Evolutionary conservation across 2,797 vertebrate genomes (phyloP).

Genomic region (Myotis myotis): DNA sequence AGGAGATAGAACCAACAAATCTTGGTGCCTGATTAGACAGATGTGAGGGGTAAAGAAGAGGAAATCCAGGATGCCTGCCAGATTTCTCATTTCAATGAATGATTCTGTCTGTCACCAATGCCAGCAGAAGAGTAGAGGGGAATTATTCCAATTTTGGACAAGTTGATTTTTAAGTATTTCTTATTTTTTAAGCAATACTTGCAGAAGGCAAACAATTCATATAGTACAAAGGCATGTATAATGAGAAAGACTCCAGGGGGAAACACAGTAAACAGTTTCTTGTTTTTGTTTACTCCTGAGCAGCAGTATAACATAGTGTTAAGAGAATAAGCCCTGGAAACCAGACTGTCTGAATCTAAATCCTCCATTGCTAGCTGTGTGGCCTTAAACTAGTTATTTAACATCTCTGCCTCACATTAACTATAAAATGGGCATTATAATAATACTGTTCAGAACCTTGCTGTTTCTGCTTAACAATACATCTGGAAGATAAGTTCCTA

Average conservation of each 20-base stretch:
- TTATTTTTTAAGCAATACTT: not conserved
- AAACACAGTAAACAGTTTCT: not conserved
- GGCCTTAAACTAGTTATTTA: not conserved
- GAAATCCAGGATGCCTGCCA: not conserved
- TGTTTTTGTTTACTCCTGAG: not conserved
- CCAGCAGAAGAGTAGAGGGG: not conserved
- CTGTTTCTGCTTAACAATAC: not conserved
- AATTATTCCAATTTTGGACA: not conserved
- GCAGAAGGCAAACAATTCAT: not conserved
- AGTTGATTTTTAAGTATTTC: constrained; percentile 7
- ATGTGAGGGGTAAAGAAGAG: not conserved
- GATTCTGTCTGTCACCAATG: not conserved
- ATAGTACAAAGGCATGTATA: not conserved
- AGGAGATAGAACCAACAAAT: not conserved
- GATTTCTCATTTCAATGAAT: constrained; percentile 35
- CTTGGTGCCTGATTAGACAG: not conserved
- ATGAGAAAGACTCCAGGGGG: not conserved
- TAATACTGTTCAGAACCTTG: constrained; percentile 16
- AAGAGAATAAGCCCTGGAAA: constrained; percentile 3
- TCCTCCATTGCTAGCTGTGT: not conserved
- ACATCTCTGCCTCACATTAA: not conserved
- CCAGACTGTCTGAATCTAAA: not conserved
- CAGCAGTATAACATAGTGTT: not conserved
- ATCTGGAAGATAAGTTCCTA: constrained; percentile 21
- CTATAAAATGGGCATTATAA: constrained; percentile 8